phyloP scores from a whole-genome alignment of 2,113 vertebrate genomes.

The Serilophus lunatus region DNA sequence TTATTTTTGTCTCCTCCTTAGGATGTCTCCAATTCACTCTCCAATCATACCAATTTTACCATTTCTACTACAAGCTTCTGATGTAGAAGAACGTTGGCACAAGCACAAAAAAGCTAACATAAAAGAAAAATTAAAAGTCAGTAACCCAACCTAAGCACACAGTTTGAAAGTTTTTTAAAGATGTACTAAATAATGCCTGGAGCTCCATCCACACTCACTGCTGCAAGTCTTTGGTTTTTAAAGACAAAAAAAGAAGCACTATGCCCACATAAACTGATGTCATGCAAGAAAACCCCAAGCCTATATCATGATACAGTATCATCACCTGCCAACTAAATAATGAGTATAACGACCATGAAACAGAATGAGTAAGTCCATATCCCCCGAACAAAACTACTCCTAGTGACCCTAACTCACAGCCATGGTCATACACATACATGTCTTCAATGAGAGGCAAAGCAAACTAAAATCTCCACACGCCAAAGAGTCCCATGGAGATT shows the following conservation, averaged over 20 bases:
- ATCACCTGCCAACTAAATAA: neutral
- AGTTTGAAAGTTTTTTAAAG: neutral
- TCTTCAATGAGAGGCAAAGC: neutral
- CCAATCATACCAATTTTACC: neutral
- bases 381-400: neutral
- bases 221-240: neutral
- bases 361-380: neutral
- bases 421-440: accelerated
- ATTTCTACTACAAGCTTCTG: neutral
- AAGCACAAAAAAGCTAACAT: neutral
- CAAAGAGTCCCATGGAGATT: neutral
- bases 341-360: neutral
- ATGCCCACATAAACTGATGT: neutral
- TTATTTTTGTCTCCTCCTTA: neutral
- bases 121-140: neutral
- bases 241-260: neutral
- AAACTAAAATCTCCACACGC: neutral
- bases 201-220: neutral
- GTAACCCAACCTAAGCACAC: neutral
- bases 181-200: neutral
- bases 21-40: neutral
- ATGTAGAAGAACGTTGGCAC: neutral
- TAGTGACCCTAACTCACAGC: neutral
- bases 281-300: neutral
- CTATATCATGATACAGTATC: neutral